Percentiles rank a stretch among this genome's conserved stretches.
phyloP scores from a whole-genome alignment of 2,113 vertebrate genomes.

The Lophius piscatorius region DNA sequence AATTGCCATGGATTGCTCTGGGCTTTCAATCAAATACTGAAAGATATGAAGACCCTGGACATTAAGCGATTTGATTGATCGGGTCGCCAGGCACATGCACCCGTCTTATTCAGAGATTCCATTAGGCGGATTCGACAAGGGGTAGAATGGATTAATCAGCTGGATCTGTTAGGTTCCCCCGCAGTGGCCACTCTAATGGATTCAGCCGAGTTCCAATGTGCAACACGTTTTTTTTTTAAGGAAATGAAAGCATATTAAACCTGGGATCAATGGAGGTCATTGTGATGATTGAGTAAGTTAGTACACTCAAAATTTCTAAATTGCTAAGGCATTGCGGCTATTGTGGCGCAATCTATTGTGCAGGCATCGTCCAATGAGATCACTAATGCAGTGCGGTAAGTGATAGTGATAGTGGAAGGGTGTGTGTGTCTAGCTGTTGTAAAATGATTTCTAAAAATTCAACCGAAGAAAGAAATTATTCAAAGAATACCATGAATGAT shows the following conservation, averaged over 20 bases:
- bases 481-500: background rate
- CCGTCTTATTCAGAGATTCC: slow-evolving; percentile 6
- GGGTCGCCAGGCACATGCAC: background rate
- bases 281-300: slow-evolving; percentile 13
- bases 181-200: background rate
- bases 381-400: background rate
- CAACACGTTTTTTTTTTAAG: background rate
- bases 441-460: too few relatives aligned
- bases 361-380: background rate
- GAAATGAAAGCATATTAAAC: slow-evolving; percentile 2
- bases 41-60: too few relatives aligned
- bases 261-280: slow-evolving; percentile 13
- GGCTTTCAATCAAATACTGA: background rate
- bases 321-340: background rate
- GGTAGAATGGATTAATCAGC: slow-evolving; percentile 14
- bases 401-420: background rate
- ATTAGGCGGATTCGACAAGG: background rate
- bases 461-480: too few relatives aligned
- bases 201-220: slow-evolving; percentile 6
- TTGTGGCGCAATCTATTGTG: background rate
- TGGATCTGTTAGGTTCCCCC: background rate
- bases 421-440: background rate
- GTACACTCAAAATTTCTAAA: slow-evolving; percentile 1
- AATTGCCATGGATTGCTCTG: background rate
- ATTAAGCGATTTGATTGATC: background rate